phyloP scores from a whole-genome alignment of 1,140 invertebrate species.

The Calosoma granatense region DNA sequence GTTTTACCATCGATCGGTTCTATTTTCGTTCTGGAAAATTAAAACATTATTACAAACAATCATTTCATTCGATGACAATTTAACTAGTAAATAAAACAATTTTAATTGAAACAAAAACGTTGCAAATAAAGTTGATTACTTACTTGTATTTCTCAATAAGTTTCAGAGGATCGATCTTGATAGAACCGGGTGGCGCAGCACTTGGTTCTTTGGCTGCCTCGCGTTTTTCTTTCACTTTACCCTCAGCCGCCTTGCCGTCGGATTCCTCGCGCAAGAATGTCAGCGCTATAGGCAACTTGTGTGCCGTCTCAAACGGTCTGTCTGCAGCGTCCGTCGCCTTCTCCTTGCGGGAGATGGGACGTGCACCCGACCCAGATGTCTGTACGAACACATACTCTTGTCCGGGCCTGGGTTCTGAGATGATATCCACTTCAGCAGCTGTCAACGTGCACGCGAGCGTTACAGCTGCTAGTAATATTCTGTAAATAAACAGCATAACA shows the following conservation, averaged over 20 bases:
- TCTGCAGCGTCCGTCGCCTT: slow-evolving; percentile 23
- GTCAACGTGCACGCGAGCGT: slow-evolving; percentile 1
- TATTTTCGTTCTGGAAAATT: background rate
- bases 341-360: slow-evolving; percentile 26
- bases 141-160: slow-evolving; percentile 30
- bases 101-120: no score
- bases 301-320: slow-evolving; percentile 29
- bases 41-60: background rate
- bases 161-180: slow-evolving; percentile 28
- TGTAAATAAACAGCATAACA: slow-evolving; percentile 21
- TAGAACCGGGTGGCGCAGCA: slow-evolving; percentile 30
- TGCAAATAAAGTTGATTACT: no score
- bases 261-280: slow-evolving; percentile 24
- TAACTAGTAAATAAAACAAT: no score
- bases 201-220: slow-evolving; percentile 15
- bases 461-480: slow-evolving; percentile 17
- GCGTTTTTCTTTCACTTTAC: background rate
- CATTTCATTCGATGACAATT: no score
- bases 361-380: slow-evolving; percentile 21
- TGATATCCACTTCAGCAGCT: slow-evolving; percentile 19
- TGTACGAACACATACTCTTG: slow-evolving; percentile 31
- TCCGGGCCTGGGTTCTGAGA: slow-evolving; percentile 27
- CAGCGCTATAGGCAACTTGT: slow-evolving; percentile 29
- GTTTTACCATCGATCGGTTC: slow-evolving; percentile 5
- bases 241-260: slow-evolving; percentile 19